Conservation (phyloP, 1,140 invertebrate genomes). For the Magallana angulata region DNA sequence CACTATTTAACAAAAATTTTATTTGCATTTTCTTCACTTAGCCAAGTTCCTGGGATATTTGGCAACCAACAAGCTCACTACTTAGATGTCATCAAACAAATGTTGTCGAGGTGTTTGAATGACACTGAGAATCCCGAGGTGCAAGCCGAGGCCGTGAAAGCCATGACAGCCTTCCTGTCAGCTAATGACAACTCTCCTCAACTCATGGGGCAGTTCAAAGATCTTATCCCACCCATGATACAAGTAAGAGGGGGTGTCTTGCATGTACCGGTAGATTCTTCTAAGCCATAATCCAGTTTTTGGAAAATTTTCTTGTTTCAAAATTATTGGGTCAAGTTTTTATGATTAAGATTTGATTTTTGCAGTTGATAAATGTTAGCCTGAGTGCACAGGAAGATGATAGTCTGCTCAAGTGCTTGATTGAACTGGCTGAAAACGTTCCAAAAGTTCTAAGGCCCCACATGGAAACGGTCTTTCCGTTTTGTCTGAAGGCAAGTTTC, state of each 20-base stretch:
- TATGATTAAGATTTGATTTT: slow-evolving; percentile 1
- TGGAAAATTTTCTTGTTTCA: no score
- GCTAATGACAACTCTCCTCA: slow-evolving; percentile 93
- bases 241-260: slow-evolving; percentile 58
- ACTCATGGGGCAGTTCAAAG: slow-evolving; percentile 92
- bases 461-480: slow-evolving; percentile 91
- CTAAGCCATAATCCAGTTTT: no score
- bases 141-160: slow-evolving; percentile 81
- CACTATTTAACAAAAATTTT: no score
- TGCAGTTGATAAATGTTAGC: slow-evolving; percentile 88
- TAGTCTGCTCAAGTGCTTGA: slow-evolving; percentile 92
- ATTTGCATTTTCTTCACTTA: slow-evolving; percentile 70
- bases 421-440: slow-evolving; percentile 94
- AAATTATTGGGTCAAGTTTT: background rate
- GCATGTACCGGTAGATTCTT: no score
- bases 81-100: slow-evolving; percentile 95
- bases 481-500: slow-evolving; percentile 90
- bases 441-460: slow-evolving; percentile 95
- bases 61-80: slow-evolving; percentile 96
- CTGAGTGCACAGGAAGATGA: slow-evolving; percentile 91
- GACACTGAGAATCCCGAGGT: slow-evolving; percentile 85
- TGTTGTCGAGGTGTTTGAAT: slow-evolving; percentile 90
- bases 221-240: slow-evolving; percentile 86
- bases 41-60: slow-evolving; percentile 96
- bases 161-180: slow-evolving; percentile 90